These are phyloP conservation scores for Mechanitis mazaeus DNA, from an alignment of 2,888 invertebrate species.

Conservation along the genomic window DNA sequence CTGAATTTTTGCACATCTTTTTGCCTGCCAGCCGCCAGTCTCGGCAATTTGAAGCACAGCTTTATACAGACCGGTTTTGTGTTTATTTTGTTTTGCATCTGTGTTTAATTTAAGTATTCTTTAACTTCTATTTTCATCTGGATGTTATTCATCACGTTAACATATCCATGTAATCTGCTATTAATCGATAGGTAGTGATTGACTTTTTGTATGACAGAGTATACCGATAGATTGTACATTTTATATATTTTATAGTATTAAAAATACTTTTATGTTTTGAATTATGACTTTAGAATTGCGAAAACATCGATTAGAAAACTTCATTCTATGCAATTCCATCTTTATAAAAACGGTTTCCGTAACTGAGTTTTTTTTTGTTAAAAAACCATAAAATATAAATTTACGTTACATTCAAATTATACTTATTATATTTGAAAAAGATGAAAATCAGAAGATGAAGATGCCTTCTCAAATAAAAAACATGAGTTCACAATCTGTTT, in stretches of 20 bases:
- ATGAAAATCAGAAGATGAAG: neutral
- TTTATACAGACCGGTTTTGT: constrained; percentile 45
- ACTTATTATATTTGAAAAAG: no score
- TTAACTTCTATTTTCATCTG: constrained; percentile 25
- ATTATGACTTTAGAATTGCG: no score
- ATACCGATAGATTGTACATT: no score
- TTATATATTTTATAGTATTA: neutral
- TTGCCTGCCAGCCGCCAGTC: constrained; percentile 57
- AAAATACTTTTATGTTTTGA: constrained; percentile 19
- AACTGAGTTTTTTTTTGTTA: no score
- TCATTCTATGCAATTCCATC: no score
- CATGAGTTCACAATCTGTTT: neutral
- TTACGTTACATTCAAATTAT: no score
- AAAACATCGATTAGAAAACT: no score
- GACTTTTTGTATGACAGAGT: no score
- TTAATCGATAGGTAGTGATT: constrained; percentile 17
- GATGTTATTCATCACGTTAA: constrained; percentile 28
- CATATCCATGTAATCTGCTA: constrained; percentile 26
- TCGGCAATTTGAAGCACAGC: constrained; percentile 56
- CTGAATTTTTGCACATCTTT: constrained; percentile 65
- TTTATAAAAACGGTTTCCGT: no score
- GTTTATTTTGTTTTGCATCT: constrained; percentile 44
- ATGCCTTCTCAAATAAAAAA: neutral
- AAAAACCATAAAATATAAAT: no score
- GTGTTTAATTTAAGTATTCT: constrained; percentile 38